These are phyloP conservation scores for Oxygymnocypris stewartii DNA, from an alignment of 2,113 vertebrate species.

Conservation along the genomic window DNA sequence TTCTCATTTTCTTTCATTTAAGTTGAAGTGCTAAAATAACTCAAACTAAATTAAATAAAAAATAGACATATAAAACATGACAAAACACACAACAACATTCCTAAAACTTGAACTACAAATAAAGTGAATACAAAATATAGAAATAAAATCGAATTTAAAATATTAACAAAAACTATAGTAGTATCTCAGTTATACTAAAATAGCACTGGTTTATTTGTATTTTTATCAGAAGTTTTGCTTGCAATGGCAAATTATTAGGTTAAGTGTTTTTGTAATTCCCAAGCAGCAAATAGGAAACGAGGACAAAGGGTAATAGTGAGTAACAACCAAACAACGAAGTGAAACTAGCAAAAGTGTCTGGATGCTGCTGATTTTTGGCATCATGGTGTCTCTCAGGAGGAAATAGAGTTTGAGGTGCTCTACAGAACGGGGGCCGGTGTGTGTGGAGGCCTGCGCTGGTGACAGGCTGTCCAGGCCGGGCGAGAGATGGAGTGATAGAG, in stretches of 20 bases:
- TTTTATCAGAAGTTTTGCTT: background rate
- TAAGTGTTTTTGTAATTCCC: background rate
- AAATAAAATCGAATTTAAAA: background rate
- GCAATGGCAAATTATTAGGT: background rate
- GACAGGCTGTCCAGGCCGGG: constrained; percentile 51
- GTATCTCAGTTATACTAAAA: background rate
- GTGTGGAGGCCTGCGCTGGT: constrained; percentile 34
- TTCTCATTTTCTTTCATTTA: too few species aligned
- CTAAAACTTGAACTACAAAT: too few species aligned
- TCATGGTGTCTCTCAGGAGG: constrained; percentile 6
- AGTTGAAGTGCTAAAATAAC: too few species aligned
- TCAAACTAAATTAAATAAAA: too few species aligned
- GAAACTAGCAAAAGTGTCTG: background rate
- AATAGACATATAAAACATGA: too few species aligned
- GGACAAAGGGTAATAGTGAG: background rate
- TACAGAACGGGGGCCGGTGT: constrained; percentile 7
- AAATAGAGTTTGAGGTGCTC: background rate
- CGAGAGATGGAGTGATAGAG: constrained; percentile 41
- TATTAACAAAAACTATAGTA: too few species aligned
- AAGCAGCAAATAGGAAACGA: background rate
- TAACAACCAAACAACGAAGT: background rate
- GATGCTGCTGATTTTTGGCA: constrained; percentile 11
- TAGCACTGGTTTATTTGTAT: background rate
- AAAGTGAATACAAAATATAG: background rate
- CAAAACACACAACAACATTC: too few species aligned